Conservation (phyloP, 2,113 vertebrate genomes). For the Malurus alboscapulatus region DNA sequence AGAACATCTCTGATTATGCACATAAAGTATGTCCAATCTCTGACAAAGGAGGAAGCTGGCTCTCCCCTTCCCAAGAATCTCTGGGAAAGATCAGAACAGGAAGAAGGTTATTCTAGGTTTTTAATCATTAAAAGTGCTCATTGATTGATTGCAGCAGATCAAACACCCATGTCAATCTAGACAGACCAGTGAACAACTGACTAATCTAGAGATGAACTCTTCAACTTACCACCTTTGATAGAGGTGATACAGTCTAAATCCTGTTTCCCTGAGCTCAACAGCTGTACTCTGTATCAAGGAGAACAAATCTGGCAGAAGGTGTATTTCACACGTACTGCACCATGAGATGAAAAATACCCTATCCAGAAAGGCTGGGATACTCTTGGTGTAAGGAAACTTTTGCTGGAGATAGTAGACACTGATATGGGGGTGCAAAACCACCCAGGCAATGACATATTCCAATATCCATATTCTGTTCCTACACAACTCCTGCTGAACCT, state of each 20-base stretch:
- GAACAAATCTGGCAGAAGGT: not conserved
- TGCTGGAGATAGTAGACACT: not conserved
- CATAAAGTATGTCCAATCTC: not conserved
- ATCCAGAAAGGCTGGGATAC: not conserved
- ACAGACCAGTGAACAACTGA: not conserved
- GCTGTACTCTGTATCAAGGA: not conserved
- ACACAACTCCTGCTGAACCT: not conserved
- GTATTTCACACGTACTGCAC: rapidly evolving
- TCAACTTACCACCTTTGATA: not conserved
- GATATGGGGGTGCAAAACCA: not conserved
- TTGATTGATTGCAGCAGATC: not conserved
- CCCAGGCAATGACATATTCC: not conserved
- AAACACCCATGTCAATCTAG: not conserved
- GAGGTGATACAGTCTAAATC: not conserved
- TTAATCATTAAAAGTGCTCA: not conserved
- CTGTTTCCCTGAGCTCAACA: not conserved
- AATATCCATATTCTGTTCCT: not conserved
- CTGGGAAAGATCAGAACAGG: not conserved
- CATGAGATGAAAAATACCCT: not conserved
- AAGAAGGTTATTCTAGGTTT: not conserved
- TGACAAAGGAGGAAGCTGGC: not conserved
- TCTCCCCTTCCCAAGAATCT: not conserved
- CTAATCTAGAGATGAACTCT: not conserved
- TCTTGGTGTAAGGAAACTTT: not conserved
- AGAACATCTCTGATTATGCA: not conserved